phyloP scores from a whole-genome alignment of 2,888 invertebrate genomes.

The Dicyrtomina minuta region DNA sequence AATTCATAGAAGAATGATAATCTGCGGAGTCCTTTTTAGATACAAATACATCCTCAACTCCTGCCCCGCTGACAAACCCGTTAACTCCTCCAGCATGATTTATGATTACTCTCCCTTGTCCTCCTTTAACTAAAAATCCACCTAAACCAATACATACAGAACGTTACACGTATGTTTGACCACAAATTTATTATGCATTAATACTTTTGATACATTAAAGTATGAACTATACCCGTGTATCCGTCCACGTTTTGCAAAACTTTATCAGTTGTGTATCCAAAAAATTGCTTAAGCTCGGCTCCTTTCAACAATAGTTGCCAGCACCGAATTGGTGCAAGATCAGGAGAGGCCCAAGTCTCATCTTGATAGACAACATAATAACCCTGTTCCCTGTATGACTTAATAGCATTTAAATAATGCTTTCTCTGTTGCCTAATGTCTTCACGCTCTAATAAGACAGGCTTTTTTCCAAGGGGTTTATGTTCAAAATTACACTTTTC shows the following conservation, averaged over 20 bases:
- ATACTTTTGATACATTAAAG: too few relatives aligned
- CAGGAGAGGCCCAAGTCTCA: too few relatives aligned
- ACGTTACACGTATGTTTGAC: too few relatives aligned
- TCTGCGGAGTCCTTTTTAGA: background rate
- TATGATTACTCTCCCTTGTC: background rate
- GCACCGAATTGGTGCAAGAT: constrained; percentile 1
- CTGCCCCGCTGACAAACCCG: constrained; percentile 1
- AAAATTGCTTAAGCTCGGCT: background rate
- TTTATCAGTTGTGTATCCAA: background rate
- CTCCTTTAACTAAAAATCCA: background rate
- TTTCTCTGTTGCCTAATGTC: background rate
- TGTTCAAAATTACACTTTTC: background rate
- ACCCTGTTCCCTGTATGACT: background rate
- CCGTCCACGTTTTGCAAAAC: background rate
- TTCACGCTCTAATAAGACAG: too few relatives aligned
- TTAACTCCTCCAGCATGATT: background rate
- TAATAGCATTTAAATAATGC: background rate
- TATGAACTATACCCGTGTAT: background rate
- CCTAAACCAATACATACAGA: too few relatives aligned
- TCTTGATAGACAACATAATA: too few relatives aligned
- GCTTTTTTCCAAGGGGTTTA: background rate
- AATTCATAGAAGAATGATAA: background rate
- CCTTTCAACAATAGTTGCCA: background rate
- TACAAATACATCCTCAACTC: background rate
- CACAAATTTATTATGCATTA: too few relatives aligned